Base-by-base conservation (phyloP, 37 sponge, comb jelly and placozoan genomes). In the Chondrosia reniformis region DNA sequence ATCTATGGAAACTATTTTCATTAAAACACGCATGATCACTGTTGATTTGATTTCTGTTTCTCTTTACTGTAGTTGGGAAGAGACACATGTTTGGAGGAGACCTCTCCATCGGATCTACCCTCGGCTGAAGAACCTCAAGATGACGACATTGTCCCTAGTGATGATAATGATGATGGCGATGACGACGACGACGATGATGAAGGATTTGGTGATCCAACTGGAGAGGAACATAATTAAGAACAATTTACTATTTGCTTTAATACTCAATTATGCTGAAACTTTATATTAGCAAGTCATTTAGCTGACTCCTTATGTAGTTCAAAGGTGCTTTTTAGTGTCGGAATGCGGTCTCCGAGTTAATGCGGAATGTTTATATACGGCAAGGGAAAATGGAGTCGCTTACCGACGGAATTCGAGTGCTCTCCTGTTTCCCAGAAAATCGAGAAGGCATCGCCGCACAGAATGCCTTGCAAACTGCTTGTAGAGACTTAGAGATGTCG, bases 351-450 rank as follows among this genome's bases (percentile, higher is more conserved):
- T n/a, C n/a, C n/a, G n/a, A n/a, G n/a, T n/a, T n/a, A n/a, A n/a
- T n/a, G n/a, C n/a, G n/a, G n/a, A n/a, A n/a, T n/a, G n/a, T n/a
- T n/a, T n/a, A n/a, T n/a, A n/a, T n/a, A n/a, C n/a, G n/a, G n/a
- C n/a, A n/a, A n/a, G n/a, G n/a, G n/a, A n/a, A n/a, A n/a, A n/a
- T n/a, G n/a, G n/a, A n/a, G n/a, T n/a, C n/a, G n/a, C n/a, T n/a
- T n/a, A n/a, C n/a, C n/a, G n/a, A n/a, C n/a, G n/a, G n/a, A n/a
- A 69, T 69, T 40, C 31, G 43, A 13, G 72, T 69, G 13, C 10
- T 69, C 39, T 69, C 72, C 21, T 69, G 72, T 13, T 79, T 84
- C 36, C 89, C 86, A 13, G 89, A 89, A 52, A 73, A 72, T 31
- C 82, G 22, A 19, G 86, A 85, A 55, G 89, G 88, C 0, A 32